Conservation (phyloP, 92 coral and sea anemone genomes). For the Siderastrea radians region DNA sequence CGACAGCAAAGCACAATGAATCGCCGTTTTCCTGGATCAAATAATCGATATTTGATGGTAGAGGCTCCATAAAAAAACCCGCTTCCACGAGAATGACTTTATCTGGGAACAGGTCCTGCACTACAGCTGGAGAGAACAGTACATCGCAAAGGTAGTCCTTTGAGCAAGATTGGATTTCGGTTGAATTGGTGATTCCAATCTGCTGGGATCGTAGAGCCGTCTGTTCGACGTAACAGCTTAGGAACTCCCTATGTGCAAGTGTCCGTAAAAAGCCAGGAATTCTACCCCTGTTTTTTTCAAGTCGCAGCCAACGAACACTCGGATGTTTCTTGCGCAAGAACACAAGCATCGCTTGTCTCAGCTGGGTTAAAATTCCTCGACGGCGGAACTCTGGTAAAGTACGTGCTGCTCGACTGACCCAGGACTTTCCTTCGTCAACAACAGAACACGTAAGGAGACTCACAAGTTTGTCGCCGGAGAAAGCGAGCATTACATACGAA, state of each 20-base stretch:
- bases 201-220: neutral
- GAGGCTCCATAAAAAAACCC: slow-evolving; percentile 58
- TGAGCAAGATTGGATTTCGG: neutral
- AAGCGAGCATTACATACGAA: too few relatives aligned
- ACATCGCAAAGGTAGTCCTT: too few relatives aligned
- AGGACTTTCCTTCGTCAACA: neutral
- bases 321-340: neutral
- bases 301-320: neutral
- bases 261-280: slow-evolving; percentile 25
- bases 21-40: too few relatives aligned
- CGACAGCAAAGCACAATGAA: slow-evolving; percentile 57
- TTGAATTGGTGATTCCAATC: neutral
- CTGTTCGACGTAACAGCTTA: slow-evolving; percentile 20
- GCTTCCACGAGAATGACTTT: neutral
- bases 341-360: neutral
- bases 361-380: neutral
- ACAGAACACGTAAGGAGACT: neutral
- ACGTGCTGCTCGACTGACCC: neutral
- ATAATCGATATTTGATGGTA: too few relatives aligned
- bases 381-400: neutral
- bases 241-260: slow-evolving; percentile 64
- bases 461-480: too few relatives aligned
- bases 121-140: slow-evolving; percentile 8
- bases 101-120: too few relatives aligned
- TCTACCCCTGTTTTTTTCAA: too few relatives aligned